A percentile compares a stretch with the other conserved stretches of the same genome.
phyloP scores from a whole-genome alignment of 2,113 vertebrate genomes.

The Syngnathus scovelli region DNA sequence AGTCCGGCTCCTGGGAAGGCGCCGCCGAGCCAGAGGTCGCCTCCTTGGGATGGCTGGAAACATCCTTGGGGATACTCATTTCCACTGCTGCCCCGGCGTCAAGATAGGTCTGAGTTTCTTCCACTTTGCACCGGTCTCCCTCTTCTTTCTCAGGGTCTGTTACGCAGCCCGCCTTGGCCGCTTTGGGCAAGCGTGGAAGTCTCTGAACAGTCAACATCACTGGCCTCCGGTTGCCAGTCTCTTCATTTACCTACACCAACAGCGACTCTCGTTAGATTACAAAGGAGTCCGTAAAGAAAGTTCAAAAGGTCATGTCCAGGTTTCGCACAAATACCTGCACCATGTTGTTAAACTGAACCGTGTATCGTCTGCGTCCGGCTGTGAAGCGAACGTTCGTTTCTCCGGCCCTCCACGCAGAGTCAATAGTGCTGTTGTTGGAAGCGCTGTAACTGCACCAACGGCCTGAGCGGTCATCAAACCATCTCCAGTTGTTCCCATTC shows the following conservation, averaged over 20 bases:
- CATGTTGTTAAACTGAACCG: conserved; percentile 93
- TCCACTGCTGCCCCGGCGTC: conserved; percentile 67
- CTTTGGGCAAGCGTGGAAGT: conserved; percentile 77
- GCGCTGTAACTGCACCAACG: conserved; percentile 95
- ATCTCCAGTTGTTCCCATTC: conserved; percentile 91
- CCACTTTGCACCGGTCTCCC: conserved; percentile 66
- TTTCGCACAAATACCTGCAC: conserved; percentile 76
- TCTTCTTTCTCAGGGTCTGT: conserved; percentile 83
- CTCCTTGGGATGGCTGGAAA: conserved; percentile 61
- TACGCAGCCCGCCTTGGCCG: conserved; percentile 73
- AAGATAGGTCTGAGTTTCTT: conserved; percentile 62
- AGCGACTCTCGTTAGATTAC: conserved; percentile 9
- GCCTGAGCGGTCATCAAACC: conserved; percentile 93
- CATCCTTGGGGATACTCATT: conserved; percentile 69
- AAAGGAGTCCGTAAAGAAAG: neutral
- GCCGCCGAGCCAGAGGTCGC: conserved; percentile 43
- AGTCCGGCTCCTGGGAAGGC: conserved; percentile 57
- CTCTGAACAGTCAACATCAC: conserved; percentile 89
- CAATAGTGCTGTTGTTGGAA: conserved; percentile 92
- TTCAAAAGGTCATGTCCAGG: neutral
- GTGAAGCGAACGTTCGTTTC: conserved; percentile 93
- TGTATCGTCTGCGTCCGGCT: conserved; percentile 86
- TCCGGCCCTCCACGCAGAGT: conserved; percentile 87
- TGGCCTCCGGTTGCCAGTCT: conserved; percentile 86
- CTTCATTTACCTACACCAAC: conserved; percentile 81